These are phyloP conservation scores for Notoglanidium macrostoma DNA, from an alignment of 2,797 vertebrate species.

Conservation along the genomic window DNA sequence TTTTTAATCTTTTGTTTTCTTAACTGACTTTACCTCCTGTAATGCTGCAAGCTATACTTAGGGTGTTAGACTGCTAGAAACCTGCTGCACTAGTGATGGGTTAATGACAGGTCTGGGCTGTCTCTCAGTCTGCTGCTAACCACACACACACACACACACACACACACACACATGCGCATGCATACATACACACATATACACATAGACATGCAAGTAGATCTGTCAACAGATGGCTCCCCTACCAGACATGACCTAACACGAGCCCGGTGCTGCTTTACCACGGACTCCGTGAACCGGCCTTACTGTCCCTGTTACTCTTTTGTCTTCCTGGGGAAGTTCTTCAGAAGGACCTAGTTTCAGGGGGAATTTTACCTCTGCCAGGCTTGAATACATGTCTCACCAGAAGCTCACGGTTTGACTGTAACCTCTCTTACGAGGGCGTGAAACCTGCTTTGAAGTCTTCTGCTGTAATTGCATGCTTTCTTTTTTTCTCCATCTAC, in stretches of 20 bases:
- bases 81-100: constrained; percentile 71
- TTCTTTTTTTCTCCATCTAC: constrained; percentile 35
- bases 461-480: constrained; percentile 42
- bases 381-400: constrained; percentile 19
- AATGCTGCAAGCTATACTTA: constrained; percentile 58
- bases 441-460: constrained; percentile 47
- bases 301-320: constrained; percentile 2
- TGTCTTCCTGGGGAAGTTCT: constrained; percentile 32
- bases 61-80: constrained; percentile 53
- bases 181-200: constrained; percentile 46
- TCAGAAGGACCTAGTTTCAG: constrained; percentile 13
- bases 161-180: constrained; percentile 38
- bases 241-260: constrained; percentile 71
- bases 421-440: constrained; percentile 10
- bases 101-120: constrained; percentile 70
- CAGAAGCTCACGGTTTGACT: constrained; percentile 28
- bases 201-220: constrained; percentile 62
- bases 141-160: constrained; percentile 60
- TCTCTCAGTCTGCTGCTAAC: constrained; percentile 64
- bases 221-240: constrained; percentile 65
- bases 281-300: constrained; percentile 27
- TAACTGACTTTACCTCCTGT: constrained; percentile 49
- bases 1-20: constrained; percentile 42
- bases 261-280: constrained; percentile 61
- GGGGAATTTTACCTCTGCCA: constrained; percentile 22